Evolutionary conservation across 2,888 invertebrate genomes (phyloP), one percentile per base, ranked within the genome.

Genomic region (Megastigmus dorsalis): DNA sequence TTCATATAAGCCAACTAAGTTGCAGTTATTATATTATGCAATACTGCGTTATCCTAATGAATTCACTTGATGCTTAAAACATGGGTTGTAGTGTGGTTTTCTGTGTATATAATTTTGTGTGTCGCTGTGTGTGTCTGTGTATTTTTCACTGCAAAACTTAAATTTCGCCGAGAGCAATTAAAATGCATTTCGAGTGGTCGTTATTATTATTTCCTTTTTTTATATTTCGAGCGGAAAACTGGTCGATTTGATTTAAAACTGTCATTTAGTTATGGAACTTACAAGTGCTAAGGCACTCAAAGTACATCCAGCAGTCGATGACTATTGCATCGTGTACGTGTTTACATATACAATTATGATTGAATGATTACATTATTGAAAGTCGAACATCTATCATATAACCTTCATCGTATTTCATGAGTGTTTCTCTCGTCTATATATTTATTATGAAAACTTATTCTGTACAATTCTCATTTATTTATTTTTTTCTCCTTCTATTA

Each of bases 221-320:
- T n/a, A n/a, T n/a, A n/a, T n/a, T 59, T 62, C 65, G 55, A 63
- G 62, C 50, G 18, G 57, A 72, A 68, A 63, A 66, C 38, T 72
- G 63, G 67, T 72, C 71, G 38, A 68, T 75, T 77, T 71, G 66
- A 75, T 75, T 78, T 72, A 70, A 63, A 60, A 57, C 38, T 68
- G 43, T 75, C 20, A 15, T 54, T 73, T 63, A 57, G 59, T 73
- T 77, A 76, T 68, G 73, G 75, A 79, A 77, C 79, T 83, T 80
- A 80, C 79, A 80, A 84, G 84, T 84, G 84, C 84, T 84, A 84
- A 84, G 84, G 84, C 84, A 84, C 84, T 84, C 80, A 76, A 84
- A 84, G 83, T 83, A 84, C 82, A 82, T 81, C 55, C 59, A 68
- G 68, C 68, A 76, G 68, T 76, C 68, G 60, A 72, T 75, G 72